Base-by-base conservation (phyloP, 2,797 vertebrate genomes). In the Liparis tanakae region DNA sequence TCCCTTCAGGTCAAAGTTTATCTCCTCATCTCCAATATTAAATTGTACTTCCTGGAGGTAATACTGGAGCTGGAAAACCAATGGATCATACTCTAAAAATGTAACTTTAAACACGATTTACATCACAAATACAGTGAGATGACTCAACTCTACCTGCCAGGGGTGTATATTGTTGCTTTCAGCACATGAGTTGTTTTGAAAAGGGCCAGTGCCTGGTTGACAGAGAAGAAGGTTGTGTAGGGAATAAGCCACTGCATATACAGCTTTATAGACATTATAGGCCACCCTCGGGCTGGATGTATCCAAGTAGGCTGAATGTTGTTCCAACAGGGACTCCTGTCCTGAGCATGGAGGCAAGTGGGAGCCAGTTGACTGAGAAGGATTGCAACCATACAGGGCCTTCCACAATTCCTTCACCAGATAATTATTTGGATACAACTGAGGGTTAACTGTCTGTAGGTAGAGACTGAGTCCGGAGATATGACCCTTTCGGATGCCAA, bases 221-320 rank as follows among this genome's bases (percentile, higher is more conserved):
- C 94, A 95, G 48, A 78, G 80, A 56, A 93, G 77, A 13, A 95
- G 90, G 60, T 94, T 94, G 70, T 94, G 90, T 56, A 95, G 88
- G 13, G 94, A 93, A 87, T 94, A 81, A n/a, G 94, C 94, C 10
- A 94, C 75, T 3, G 94, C 93, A 76, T 93, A 93, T 1, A 94
- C 92, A 59, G 89, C 90, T 79, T 94, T 94, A 72, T 94, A 95
- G 10, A 93, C 92, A 71, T 95, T 95, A 73, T 95, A 94, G 3
- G 93, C 80, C 51, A 95, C 88, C 70, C 93, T 88, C n/a, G 93
- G 87, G 41, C 86, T 94, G 4, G 93, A 94, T 50, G 92, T 94
- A 43, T 95, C 94, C 79, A 92, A 89, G 70, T 94, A 95, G 51
- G 91, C 92, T 50, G 92, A 88, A 61, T 94, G 89, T 65, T 92